Conservation (phyloP, 2,113 vertebrate genomes). For the Lepus americanus region DNA sequence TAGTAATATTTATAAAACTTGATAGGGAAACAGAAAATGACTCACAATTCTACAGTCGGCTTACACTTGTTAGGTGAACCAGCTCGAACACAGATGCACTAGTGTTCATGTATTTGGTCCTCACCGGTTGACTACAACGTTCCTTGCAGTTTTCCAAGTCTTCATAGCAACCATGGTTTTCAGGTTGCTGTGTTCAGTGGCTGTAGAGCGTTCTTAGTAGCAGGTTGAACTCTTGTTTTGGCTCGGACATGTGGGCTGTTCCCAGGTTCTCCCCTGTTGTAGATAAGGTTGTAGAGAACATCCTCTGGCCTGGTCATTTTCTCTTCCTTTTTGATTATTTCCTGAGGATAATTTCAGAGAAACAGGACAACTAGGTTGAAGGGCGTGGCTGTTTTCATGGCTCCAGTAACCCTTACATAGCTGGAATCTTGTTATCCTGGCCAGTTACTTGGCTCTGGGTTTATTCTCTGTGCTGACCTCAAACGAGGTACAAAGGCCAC, state of each 20-base stretch:
- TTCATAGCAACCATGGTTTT: background rate
- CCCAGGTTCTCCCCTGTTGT: background rate
- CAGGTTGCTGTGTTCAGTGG: background rate
- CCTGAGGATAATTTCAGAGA: background rate
- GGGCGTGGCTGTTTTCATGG: background rate
- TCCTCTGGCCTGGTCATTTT: background rate
- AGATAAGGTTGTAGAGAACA: no score
- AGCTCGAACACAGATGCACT: background rate
- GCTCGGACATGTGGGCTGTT: background rate
- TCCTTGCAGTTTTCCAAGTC: background rate
- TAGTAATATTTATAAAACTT: background rate
- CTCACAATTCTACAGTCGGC: background rate
- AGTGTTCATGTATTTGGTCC: background rate
- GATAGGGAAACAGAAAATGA: background rate
- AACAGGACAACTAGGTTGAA: background rate
- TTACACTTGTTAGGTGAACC: background rate
- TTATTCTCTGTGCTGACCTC: slow-evolving; percentile 60
- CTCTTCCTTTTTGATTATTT: background rate
- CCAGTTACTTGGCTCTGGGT: background rate
- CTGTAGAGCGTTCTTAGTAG: no score
- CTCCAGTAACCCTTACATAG: background rate
- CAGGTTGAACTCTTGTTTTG: background rate
- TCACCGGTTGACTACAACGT: background rate
- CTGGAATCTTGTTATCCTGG: background rate
- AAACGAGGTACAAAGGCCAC: slow-evolving; percentile 82